Base-by-base conservation (phyloP, 2,888 invertebrate species). In the Ornithoptera alexandrae region DNA sequence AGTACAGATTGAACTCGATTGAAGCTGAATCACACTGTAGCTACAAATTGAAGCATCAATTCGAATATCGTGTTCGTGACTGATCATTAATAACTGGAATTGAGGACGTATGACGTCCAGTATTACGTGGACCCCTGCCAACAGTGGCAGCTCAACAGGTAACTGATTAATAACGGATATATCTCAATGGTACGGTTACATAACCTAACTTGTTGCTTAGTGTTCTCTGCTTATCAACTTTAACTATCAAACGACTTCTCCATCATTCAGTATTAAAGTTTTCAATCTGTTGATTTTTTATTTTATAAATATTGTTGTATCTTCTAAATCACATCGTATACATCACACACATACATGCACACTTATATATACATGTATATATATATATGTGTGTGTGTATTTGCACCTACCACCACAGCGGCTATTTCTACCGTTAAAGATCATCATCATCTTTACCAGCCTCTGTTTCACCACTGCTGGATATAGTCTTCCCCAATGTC, bases 41-140 rank as follows among this genome's bases (percentile, higher is more conserved):
- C 57, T 57, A 6, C 57, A 20, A 57, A 6, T 50, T 57, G 57
- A n/a, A 57, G 57, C 62, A 24, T 18, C 30, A 62, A 62, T 57
- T 57, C 30, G 62, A 62, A 57, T n/a, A 42, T 46, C 57, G 15
- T 18, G 46, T 42, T 56, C 62, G 46, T 62, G 67, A 62, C 62
- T 42, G 62, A 24, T 62, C 67, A 58, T 67, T 67, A 62, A 67
- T 67, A 58, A 58, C 39, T 22, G n/a, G 57, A 20, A 46, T 67
- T 62, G 24, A 62, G 57, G 39, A 62, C n/a, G 39, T 62, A n/a
- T 22, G 22, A 57, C 62, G 15, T 5, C 30, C 46, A 20, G 20
- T 20, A 42, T 58, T 12, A 30, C 46, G 46, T 30, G 67, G 62
- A 24, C 15, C 46, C n/a, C 57, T 42, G 62, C 57, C 62, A 46